Evolutionary conservation across 2,797 vertebrate genomes (phyloP).

Genomic region (Sebastes vulpes): DNA sequence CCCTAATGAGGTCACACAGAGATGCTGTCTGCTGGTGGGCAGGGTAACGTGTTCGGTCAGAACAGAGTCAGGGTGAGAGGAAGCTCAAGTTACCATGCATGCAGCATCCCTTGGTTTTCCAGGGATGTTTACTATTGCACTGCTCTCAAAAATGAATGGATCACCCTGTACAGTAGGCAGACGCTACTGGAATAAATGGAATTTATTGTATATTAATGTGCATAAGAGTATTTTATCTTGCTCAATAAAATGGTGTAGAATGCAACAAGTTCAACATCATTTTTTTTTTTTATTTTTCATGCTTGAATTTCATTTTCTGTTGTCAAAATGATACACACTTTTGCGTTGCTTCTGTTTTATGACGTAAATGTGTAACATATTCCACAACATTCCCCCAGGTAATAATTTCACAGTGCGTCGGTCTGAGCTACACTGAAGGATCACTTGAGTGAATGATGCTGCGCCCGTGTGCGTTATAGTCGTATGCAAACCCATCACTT

Average conservation of each 20-base stretch:
- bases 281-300: background rate
- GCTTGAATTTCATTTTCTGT: background rate
- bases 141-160: slow-evolving; percentile 16
- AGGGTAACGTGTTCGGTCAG: slow-evolving; percentile 15
- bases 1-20: slow-evolving; percentile 49
- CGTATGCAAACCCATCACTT: slow-evolving; percentile 61
- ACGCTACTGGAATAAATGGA: slow-evolving; percentile 28
- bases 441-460: slow-evolving; percentile 40
- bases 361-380: slow-evolving; percentile 3
- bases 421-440: slow-evolving; percentile 28
- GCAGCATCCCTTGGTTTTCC: slow-evolving; percentile 14
- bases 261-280: background rate
- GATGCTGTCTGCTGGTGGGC: slow-evolving; percentile 41
- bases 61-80: slow-evolving; percentile 30
- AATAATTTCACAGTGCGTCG: slow-evolving; percentile 36
- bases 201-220: slow-evolving; percentile 66
- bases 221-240: slow-evolving; percentile 58
- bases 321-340: background rate
- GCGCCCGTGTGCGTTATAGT: slow-evolving; percentile 11
- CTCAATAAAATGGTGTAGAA: slow-evolving; percentile 61
- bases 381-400: slow-evolving; percentile 2
- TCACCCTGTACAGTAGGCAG: slow-evolving; percentile 9
- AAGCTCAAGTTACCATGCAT: slow-evolving; percentile 11
- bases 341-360: background rate
- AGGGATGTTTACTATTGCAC: slow-evolving; percentile 20